Conservation (phyloP, 2,113 vertebrate species). For the Elaphurus davidianus region DNA sequence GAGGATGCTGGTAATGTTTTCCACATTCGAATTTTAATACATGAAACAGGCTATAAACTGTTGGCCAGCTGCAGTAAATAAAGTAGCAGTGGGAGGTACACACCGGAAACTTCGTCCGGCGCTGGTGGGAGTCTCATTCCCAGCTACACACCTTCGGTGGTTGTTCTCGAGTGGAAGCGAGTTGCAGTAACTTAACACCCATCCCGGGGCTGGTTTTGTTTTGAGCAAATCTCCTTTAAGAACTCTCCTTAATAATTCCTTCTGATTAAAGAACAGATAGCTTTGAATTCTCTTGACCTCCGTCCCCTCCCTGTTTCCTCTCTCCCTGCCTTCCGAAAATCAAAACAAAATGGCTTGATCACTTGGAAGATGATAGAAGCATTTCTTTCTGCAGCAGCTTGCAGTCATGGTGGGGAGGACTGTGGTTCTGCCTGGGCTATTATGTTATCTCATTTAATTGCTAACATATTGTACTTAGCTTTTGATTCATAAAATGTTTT, state of each 20-base stretch:
- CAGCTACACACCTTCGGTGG: slow-evolving; percentile 67
- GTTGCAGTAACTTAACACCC: slow-evolving; percentile 37
- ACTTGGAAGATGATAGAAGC: slow-evolving; percentile 60
- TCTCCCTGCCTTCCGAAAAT: slow-evolving; percentile 46
- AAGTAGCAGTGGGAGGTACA: slow-evolving; percentile 82
- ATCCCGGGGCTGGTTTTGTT: background rate
- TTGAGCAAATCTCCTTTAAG: slow-evolving; percentile 21
- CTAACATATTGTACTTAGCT: slow-evolving; percentile 69
- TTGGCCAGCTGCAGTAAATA: slow-evolving; percentile 87
- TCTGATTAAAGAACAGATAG: slow-evolving; percentile 51
- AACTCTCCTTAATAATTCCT: background rate
- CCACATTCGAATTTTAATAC: slow-evolving; percentile 89
- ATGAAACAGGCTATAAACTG: slow-evolving; percentile 87
- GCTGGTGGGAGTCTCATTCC: slow-evolving; percentile 48
- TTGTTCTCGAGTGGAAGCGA: background rate
- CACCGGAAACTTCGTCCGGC: slow-evolving; percentile 69
- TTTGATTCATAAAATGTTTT: slow-evolving; percentile 75
- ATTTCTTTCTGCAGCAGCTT: slow-evolving; percentile 54
- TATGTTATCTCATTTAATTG: slow-evolving; percentile 74
- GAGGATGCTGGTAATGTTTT: slow-evolving; percentile 89
- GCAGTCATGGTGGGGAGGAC: slow-evolving; percentile 34
- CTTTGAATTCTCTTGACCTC: slow-evolving; percentile 32
- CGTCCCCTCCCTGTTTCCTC: background rate
- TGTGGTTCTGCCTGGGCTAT: slow-evolving; percentile 55
- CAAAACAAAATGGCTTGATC: slow-evolving; percentile 65